Evolutionary conservation across 2,888 invertebrate genomes (phyloP).

Genomic region (Idaea dimidiata): DNA sequence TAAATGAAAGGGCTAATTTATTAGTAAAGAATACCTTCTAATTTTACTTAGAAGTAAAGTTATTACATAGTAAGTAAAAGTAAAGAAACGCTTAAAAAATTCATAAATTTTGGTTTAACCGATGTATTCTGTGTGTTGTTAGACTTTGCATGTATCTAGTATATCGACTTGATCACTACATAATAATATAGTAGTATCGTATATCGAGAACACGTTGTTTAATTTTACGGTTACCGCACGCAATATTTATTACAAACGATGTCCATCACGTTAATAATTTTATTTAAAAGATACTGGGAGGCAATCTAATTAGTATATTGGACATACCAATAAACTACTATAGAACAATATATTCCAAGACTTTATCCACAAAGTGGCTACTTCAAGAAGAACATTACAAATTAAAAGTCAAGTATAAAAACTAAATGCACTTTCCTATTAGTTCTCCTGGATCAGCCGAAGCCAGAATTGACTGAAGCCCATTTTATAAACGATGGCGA

Average conservation of each 20-base stretch:
- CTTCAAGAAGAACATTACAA: constrained; percentile 38
- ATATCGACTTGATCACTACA: too few relatives aligned
- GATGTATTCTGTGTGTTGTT: too few relatives aligned
- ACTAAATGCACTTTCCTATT: constrained; percentile 53
- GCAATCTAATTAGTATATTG: background rate
- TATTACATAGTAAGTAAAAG: too few relatives aligned
- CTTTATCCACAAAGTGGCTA: background rate
- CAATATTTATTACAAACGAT: constrained; percentile 43
- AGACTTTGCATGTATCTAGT: too few relatives aligned
- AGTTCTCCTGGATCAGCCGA: constrained; percentile 31
- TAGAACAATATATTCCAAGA: background rate
- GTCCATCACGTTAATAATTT: too few relatives aligned
- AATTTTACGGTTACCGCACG: constrained; percentile 47
- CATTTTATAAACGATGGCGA: constrained; percentile 23
- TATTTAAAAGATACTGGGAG: background rate
- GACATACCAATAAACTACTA: background rate
- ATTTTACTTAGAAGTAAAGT: too few relatives aligned
- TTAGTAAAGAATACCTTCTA: too few relatives aligned
- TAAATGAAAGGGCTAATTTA: too few relatives aligned
- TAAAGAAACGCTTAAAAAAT: too few relatives aligned
- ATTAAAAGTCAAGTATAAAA: constrained; percentile 45
- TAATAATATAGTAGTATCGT: constrained; percentile 24
- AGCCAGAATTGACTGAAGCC: constrained; percentile 28
- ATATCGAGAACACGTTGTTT: constrained; percentile 41
- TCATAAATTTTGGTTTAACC: too few relatives aligned